Conservation (phyloP, 2,797 vertebrate genomes). For the Bradypodion ventrale region DNA sequence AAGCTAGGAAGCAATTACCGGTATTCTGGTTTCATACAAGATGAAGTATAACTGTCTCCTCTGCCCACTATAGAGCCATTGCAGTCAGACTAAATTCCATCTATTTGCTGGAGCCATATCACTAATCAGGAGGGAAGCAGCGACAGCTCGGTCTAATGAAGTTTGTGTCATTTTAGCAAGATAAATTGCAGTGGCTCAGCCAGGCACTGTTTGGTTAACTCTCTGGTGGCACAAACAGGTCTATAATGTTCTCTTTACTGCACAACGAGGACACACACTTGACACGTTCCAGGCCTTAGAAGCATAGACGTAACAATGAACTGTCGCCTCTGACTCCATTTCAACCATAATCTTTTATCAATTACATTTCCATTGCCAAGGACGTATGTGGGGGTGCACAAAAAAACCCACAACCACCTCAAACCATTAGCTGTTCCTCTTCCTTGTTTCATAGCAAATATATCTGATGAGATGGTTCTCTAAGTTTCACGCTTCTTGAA, state of each 20-base stretch:
- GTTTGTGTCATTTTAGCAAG: not conserved
- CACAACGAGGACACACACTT: not conserved
- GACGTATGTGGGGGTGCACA: not conserved
- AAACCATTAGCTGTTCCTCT: too few species aligned
- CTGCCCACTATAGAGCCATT: not conserved
- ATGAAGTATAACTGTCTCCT: not conserved
- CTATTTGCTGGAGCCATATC: not conserved
- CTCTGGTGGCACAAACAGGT: not conserved
- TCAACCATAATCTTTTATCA: not conserved
- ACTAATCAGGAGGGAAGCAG: conserved; percentile 11
- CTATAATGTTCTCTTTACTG: not conserved
- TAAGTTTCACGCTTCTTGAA: too few species aligned
- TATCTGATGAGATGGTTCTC: too few species aligned
- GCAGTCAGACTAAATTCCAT: not conserved
- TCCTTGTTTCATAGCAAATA: too few species aligned
- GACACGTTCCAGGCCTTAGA: conserved; percentile 16
- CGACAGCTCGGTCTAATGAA: not conserved
- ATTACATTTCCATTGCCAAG: accelerated
- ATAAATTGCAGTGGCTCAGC: not conserved
- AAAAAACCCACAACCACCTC: too few species aligned
- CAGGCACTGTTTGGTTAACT: conserved; percentile 5
- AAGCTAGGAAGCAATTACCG: not conserved
- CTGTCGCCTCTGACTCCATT: not conserved
- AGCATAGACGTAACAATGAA: conserved; percentile 4
- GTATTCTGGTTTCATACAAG: not conserved